Percentiles rank a stretch among this genome's conserved stretches.
Conservation (phyloP, 2,113 vertebrate genomes). For the Todiramphus chloris region DNA sequence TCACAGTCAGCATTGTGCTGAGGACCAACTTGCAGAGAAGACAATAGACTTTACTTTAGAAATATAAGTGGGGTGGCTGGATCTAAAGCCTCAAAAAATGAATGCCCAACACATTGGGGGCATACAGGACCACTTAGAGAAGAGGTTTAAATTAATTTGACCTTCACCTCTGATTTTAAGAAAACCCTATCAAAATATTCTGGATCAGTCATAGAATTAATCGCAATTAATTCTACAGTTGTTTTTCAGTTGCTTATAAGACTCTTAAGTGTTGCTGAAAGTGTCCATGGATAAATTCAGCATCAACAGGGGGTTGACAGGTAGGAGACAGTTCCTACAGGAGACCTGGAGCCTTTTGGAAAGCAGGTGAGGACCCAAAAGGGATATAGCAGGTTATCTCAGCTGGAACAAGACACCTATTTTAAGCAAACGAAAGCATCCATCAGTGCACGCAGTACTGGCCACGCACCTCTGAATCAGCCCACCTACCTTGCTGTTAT, state of each 20-base stretch:
- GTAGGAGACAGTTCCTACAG: background rate
- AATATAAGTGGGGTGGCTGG: background rate
- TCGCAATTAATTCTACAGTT: background rate
- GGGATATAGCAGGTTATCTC: background rate
- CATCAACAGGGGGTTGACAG: background rate
- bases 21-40: background rate
- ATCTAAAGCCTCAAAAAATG: background rate
- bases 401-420: background rate
- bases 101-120: background rate
- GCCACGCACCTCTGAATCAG: background rate
- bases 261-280: background rate
- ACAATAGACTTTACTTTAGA: background rate
- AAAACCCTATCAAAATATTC: background rate
- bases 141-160: background rate
- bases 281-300: background rate
- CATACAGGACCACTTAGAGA: background rate
- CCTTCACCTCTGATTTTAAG: background rate
- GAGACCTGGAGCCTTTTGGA: background rate
- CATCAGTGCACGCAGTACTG: background rate
- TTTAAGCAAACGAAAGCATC: background rate
- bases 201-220: background rate
- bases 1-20: fast-evolving
- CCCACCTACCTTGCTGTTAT: background rate
- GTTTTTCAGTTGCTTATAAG: background rate
- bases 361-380: background rate